Evolutionary conservation across 2,888 invertebrate genomes (phyloP).

Genomic region (Tipula lateralis): DNA sequence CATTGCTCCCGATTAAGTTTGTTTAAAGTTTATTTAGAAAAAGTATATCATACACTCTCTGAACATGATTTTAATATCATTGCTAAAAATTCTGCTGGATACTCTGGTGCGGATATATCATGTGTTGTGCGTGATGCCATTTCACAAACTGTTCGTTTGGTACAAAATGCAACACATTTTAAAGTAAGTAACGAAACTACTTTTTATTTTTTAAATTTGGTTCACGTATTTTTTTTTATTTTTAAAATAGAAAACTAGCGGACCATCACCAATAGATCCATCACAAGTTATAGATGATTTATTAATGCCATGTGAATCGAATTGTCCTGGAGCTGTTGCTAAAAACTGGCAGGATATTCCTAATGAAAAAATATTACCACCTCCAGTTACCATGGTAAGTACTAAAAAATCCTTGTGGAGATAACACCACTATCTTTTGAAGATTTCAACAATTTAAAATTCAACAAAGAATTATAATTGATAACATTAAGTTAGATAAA

Average conservation of each 20-base stretch:
- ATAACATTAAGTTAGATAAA: neutral
- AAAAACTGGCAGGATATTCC: neutral
- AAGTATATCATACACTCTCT: constrained; percentile 68
- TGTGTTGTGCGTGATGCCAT: neutral
- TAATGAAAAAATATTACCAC: neutral
- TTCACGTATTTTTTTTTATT: neutral
- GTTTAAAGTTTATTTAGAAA: constrained; percentile 87
- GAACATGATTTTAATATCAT: constrained; percentile 76
- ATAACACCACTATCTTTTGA: too few relatives aligned
- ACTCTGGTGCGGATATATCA: constrained; percentile 33
- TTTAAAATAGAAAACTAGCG: neutral
- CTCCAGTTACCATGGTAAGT: neutral
- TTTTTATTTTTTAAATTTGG: too few relatives aligned
- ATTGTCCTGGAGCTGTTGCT: neutral
- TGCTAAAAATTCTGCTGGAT: constrained; percentile 74
- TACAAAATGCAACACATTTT: neutral
- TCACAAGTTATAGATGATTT: neutral
- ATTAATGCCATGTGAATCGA: neutral
- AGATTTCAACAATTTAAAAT: too few relatives aligned
- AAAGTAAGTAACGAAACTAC: neutral
- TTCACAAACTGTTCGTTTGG: neutral
- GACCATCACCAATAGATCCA: neutral
- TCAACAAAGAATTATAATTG: too few relatives aligned
- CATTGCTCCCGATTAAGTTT: constrained; percentile 79
- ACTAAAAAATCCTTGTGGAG: too few relatives aligned